Percentiles rank a stretch among this genome's conserved stretches.
phyloP scores from a whole-genome alignment of 2,797 vertebrate species.

The Meriones psammophilus region DNA sequence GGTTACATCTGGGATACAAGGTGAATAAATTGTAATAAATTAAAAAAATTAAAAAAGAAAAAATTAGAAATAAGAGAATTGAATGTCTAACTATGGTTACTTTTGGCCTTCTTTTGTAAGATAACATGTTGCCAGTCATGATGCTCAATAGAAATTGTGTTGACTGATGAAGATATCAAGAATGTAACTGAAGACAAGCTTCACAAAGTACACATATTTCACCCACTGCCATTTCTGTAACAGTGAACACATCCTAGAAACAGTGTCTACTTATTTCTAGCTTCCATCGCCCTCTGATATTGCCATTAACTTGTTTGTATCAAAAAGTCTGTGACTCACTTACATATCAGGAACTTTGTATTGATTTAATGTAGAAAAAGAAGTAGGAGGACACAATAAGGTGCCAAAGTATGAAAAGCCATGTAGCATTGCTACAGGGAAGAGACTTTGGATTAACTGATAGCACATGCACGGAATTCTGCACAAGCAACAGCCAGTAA shows the following conservation, averaged over 20 bases:
- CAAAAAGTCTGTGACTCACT: neutral
- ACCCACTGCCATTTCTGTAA: neutral
- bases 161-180: neutral
- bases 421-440: neutral
- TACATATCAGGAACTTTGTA: neutral
- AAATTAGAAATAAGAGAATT: neutral
- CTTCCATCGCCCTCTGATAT: neutral
- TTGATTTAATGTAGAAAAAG: neutral
- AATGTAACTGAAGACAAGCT: neutral
- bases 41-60: too few relatives aligned
- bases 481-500: neutral
- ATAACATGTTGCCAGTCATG: neutral
- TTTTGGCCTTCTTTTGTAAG: conserved; percentile 2
- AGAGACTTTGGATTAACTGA: neutral
- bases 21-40: too few relatives aligned
- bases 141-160: neutral
- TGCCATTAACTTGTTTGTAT: neutral
- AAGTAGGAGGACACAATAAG: neutral
- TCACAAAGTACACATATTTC: neutral
- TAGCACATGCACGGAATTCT: neutral
- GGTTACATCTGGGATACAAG: too few relatives aligned
- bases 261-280: neutral
- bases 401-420: neutral
- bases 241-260: neutral
- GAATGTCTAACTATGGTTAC: neutral